Percentiles rank a stretch among this genome's conserved stretches.
These are phyloP conservation scores for Drosophila neonasuta DNA, from an alignment of 2,888 invertebrate genomes.

Conservation along the genomic window DNA sequence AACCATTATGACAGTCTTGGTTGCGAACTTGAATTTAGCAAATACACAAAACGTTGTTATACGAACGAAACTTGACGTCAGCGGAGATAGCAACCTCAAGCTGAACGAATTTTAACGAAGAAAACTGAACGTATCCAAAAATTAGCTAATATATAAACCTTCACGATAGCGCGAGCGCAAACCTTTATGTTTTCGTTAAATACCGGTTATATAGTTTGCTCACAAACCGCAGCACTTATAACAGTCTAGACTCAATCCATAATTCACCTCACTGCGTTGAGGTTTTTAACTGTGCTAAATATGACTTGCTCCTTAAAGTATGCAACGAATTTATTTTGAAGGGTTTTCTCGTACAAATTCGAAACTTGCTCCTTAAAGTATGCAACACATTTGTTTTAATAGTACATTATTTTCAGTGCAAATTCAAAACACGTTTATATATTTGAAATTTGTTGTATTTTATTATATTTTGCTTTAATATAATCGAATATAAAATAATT, in stretches of 20 bases:
- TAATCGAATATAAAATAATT: slow-evolving; percentile 35
- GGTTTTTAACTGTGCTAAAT: slow-evolving; percentile 9
- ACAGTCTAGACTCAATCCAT: not conserved
- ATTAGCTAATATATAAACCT: not conserved
- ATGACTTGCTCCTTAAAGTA: not conserved
- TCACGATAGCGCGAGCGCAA: not conserved
- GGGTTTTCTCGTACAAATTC: not conserved
- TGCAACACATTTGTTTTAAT: not conserved
- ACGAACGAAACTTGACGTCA: not conserved
- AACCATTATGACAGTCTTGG: not conserved
- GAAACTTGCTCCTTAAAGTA: not conserved
- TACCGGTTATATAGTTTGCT: not conserved
- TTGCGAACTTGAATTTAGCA: not conserved
- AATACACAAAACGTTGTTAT: not conserved
- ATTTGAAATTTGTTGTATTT: not conserved
- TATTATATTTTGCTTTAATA: slow-evolving; percentile 31
- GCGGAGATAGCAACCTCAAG: no score
- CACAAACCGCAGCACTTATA: not conserved
- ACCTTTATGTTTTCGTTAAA: not conserved
- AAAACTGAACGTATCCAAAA: not conserved
- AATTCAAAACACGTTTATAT: not conserved
- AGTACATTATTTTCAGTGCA: no score
- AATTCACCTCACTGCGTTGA: not conserved
- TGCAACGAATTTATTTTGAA: not conserved
- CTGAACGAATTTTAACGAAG: no score